phyloP scores from a whole-genome alignment of 92 coral and sea anemone species.

The Epizoanthus rinbou region DNA sequence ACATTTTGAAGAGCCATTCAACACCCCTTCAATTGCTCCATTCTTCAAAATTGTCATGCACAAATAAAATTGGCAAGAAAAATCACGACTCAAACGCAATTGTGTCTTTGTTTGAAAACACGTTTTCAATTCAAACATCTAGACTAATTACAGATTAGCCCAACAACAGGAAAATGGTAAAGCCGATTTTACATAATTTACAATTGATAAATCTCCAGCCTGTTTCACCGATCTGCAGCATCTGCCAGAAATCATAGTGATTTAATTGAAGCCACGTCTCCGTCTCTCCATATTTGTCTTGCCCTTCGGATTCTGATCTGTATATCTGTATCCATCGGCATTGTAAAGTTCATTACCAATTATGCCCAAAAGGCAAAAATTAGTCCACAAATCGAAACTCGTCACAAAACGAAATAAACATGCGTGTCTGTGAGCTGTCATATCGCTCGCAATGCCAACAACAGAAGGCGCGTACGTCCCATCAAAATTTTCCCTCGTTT shows the following conservation, averaged over 20 bases:
- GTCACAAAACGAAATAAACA: too few relatives aligned
- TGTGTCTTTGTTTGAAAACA: not conserved
- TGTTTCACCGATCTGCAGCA: too few relatives aligned
- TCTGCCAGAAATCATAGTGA: too few relatives aligned
- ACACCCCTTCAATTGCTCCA: not conserved
- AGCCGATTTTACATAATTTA: slow-evolving; percentile 15
- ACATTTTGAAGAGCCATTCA: too few relatives aligned
- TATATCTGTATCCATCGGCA: too few relatives aligned
- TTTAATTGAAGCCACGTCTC: too few relatives aligned
- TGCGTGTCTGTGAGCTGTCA: slow-evolving; percentile 23
- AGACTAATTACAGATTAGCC: slow-evolving; percentile 12
- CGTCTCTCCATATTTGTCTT: too few relatives aligned
- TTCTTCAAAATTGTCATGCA: slow-evolving; percentile 21
- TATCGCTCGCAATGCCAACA: slow-evolving; percentile 18
- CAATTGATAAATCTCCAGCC: slow-evolving; percentile 18
- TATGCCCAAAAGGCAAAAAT: too few relatives aligned
- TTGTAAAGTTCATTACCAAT: too few relatives aligned
- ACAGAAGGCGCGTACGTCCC: slow-evolving; percentile 21
- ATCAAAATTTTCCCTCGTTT: not conserved
- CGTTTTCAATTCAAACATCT: not conserved
- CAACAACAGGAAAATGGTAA: slow-evolving; percentile 21
- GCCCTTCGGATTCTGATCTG: too few relatives aligned
- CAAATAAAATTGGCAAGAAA: slow-evolving; percentile 19
- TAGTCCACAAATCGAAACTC: too few relatives aligned
- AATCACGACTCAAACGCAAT: slow-evolving; percentile 17